These are phyloP conservation scores for Ciconia boyciana DNA, from an alignment of 2,113 vertebrate genomes.

Conservation along the genomic window DNA sequence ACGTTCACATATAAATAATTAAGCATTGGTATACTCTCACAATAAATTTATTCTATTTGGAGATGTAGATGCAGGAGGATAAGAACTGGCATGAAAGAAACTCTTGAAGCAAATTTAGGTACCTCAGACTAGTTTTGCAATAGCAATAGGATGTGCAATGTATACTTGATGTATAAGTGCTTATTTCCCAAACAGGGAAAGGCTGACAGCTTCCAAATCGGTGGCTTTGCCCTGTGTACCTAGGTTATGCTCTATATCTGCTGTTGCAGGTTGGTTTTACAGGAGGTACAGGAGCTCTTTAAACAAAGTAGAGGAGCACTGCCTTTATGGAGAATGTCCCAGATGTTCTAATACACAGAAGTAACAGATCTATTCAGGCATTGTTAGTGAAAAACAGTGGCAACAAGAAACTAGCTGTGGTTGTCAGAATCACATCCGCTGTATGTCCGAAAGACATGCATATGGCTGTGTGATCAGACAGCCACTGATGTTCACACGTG, in stretches of 20 bases:
- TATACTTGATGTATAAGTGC: background rate
- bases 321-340: background rate
- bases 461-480: background rate
- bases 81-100: background rate
- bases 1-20: background rate
- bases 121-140: background rate
- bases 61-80: background rate
- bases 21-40: background rate
- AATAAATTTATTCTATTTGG: background rate
- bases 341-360: background rate
- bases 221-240: background rate
- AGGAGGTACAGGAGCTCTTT: background rate
- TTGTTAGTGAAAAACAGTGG: background rate
- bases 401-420: background rate
- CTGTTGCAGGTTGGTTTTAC: background rate
- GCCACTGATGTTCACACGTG: background rate
- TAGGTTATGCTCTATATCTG: background rate
- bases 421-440: background rate
- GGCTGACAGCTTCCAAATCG: background rate
- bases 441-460: accelerated
- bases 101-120: background rate
- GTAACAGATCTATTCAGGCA: background rate
- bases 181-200: background rate
- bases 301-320: background rate
- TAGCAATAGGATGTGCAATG: background rate